Evolutionary conservation across 2,797 vertebrate genomes (phyloP), one percentile per base, ranked within the genome.

Genomic region (Anguilla megastoma): DNA sequence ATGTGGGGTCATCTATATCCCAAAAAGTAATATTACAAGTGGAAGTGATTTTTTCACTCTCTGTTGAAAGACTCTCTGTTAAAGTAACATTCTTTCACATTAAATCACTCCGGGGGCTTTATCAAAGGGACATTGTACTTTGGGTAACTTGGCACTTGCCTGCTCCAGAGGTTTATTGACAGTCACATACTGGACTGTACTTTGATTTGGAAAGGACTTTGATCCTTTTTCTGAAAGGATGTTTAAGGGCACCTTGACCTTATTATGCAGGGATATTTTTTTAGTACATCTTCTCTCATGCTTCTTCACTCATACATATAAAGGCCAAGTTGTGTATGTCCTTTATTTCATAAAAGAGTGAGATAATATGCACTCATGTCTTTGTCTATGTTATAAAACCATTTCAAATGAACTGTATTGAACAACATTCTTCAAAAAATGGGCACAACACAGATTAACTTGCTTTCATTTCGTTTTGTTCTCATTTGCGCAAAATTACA

Each of bases 1-100:
- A 45, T 45, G 92, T 86, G 89, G 89, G 88, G 66, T 88, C 16
- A 90, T 92, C 89, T 90, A 86, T 50, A 18, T 3, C 12, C 16
- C 36, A 84, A 52, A 74, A 50, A 30, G 24, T 41, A 12, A 56
- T 30, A 82, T 82, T n/a, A 50, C 41, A 48, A 48, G 79, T 24
- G 45, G 79, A 50, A 82, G 79, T 50, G 24, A 33, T n/a, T 82
- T 76, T 76, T 76, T 33, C 10, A 16, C 14, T 41, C 41, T 33
- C 74, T 45, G 41, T 45, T 45, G 1, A 41, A n/a, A 88, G 87
- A 85, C 48, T 85, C 45, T 79, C 85, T 86, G 66, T 33, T 33
- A 50, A 48, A 50, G 24, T 5, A 45, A 41, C 33, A 79, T 41
- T 45, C 2, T 21, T 82, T n/a, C 6, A 18, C 41, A 7, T 76